These are phyloP conservation scores for Orius insidiosus DNA, from an alignment of 1,140 invertebrate species.

Conservation along the genomic window DNA sequence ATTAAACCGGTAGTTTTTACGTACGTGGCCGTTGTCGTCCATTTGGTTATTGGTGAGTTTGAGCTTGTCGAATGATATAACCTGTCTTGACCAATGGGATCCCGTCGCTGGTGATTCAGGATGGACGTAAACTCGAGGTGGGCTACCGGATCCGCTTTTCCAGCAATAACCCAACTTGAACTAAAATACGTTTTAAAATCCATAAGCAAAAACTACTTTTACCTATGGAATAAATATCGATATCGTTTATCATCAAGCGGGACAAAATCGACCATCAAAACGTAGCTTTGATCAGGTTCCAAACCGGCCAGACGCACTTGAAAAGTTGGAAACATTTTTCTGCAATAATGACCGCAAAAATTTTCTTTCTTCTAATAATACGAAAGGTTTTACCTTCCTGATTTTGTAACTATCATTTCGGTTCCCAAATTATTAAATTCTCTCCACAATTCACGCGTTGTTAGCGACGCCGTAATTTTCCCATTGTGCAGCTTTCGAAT, in stretches of 20 bases:
- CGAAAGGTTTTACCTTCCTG: too few species aligned
- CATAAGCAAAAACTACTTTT: slow-evolving; percentile 11
- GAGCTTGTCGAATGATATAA: slow-evolving; percentile 93
- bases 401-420: too few species aligned
- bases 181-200: not conserved
- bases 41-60: slow-evolving; percentile 98
- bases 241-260: slow-evolving; percentile 94
- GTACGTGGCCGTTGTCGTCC: slow-evolving; percentile 96
- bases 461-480: too few species aligned
- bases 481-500: too few species aligned
- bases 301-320: slow-evolving; percentile 70
- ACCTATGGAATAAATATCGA: slow-evolving; percentile 94
- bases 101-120: slow-evolving; percentile 92
- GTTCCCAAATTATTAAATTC: too few species aligned
- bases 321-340: slow-evolving; percentile 96
- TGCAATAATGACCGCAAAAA: slow-evolving; percentile 22
- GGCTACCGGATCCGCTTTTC: slow-evolving; percentile 52
- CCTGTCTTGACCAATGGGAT: slow-evolving; percentile 94
- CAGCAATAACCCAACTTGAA: too few species aligned
- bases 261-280: slow-evolving; percentile 94
- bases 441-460: too few species aligned
- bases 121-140: slow-evolving; percentile 90
- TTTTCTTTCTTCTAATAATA: too few species aligned
- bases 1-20: slow-evolving; percentile 25
- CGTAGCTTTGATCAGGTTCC: slow-evolving; percentile 76